Base-by-base conservation (phyloP, 2,888 invertebrate genomes). In the Xestia rhomboidea region DNA sequence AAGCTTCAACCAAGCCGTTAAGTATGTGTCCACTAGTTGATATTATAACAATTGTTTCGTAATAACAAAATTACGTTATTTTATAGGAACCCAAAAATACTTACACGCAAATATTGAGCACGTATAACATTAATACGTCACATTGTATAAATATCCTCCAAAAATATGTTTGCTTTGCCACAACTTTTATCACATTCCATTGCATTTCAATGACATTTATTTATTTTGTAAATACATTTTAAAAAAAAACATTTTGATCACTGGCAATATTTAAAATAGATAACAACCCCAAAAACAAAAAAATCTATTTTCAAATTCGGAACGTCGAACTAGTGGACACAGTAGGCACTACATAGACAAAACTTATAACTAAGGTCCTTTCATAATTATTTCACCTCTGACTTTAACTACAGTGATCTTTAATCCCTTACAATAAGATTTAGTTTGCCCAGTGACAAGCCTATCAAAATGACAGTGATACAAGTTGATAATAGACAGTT, bases 1-100 rank as follows among this genome's bases (percentile, higher is more conserved):
- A 72, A 77, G 66, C 67, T 57, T 73, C 86, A 70, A 82, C 75
- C 34, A 63, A 67, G 54, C 70, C 49, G n/a, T 24, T 62, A 72
- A 76, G 21, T 79, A 38, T 74, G 87, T 87, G 87, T 87, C 87
- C 87, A 87, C 87, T 87, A 87, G 87, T 81, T 86, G 57, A 73
- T 68, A 70, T 30, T 13, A 7, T 46, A 78, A 66, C 21, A 51
- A 7, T 63, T 63, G 6, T 13, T 15, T 68, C 60, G 60, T 51
- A 49, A 27, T 49, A 66, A 49, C 8, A 67, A 68, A 66, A 82
- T 41, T 64, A 71, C 24, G 57, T 46, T 60, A 49, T 64, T 60
- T 62, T 13, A 73, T 77, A 85, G 85, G 82, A 84, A 85, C 85
- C 34, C 57, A 77, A 72, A 81, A 85, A 84, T 77, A 85, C 82